Conservation (phyloP, 2,113 vertebrate genomes). For the Brachyhypopomus gauderio region DNA sequence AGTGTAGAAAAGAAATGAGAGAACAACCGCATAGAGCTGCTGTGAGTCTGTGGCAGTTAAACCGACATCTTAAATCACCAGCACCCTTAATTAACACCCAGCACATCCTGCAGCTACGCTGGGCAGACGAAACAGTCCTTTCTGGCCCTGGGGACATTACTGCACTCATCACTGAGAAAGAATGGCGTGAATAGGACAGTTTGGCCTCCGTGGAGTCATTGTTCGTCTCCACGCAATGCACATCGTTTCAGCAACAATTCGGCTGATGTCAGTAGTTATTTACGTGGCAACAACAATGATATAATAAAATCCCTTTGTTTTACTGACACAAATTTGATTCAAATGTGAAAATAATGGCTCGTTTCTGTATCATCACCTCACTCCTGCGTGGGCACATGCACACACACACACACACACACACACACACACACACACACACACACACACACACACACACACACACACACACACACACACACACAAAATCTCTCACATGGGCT, state of each 20-base stretch:
- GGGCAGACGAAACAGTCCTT: constrained; percentile 29
- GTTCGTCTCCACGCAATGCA: constrained; percentile 20
- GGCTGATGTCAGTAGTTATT: not conserved
- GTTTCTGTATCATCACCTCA: not conserved
- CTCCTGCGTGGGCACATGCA: not conserved
- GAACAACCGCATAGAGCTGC: constrained; percentile 18
- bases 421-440: not conserved
- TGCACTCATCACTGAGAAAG: constrained; percentile 39
- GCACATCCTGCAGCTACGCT: constrained; percentile 22
- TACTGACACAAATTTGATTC: not conserved
- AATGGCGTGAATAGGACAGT: constrained; percentile 25
- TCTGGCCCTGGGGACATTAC: constrained; percentile 35
- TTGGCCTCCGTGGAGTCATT: constrained; percentile 24
- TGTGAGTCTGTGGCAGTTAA: constrained; percentile 43
- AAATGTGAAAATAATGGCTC: constrained; percentile 3
- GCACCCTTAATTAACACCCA: constrained; percentile 48
- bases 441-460: no score
- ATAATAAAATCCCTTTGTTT: not conserved
- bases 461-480: no score
- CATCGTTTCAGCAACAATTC: not conserved
- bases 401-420: not conserved
- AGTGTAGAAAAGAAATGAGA: constrained; percentile 27
- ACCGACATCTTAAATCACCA: constrained; percentile 52
- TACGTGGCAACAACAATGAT: not conserved
- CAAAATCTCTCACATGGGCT: no score